A percentile compares a stretch with the other conserved stretches of the same genome.
phyloP scores from a whole-genome alignment of 2,113 vertebrate genomes.

The Gasterosteus nipponicus region DNA sequence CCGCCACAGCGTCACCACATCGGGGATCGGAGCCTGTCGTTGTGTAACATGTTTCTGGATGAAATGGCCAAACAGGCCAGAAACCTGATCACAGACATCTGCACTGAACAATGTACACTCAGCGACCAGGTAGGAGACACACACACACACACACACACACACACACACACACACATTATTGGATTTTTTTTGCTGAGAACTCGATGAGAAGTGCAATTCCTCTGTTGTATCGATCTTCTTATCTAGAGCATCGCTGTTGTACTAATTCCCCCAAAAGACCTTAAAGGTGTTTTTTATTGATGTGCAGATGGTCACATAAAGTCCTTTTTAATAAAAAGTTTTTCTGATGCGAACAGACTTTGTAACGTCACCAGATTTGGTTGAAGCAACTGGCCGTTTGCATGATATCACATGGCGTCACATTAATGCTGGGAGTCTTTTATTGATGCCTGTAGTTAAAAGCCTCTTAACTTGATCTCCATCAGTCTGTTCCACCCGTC shows the following conservation, averaged over 20 bases:
- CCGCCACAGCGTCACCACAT: constrained; percentile 92
- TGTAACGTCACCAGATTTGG: background rate
- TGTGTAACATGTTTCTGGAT: constrained; percentile 99
- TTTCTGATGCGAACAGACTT: background rate
- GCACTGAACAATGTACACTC: constrained; percentile 97
- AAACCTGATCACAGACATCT: constrained; percentile 99
- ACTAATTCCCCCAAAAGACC: background rate
- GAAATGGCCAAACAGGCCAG: constrained; percentile 99
- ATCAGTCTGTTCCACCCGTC: background rate
- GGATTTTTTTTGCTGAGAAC: no score
- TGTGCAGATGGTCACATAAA: background rate
- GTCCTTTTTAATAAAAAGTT: background rate
- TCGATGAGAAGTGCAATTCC: background rate
- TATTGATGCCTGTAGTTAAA: constrained; percentile 3
- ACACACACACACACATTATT: constrained; percentile 1
- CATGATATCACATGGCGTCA: constrained; percentile 26
- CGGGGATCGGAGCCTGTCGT: constrained; percentile 95
- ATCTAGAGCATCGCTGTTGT: background rate
- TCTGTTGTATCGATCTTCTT: background rate
- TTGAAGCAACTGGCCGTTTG: background rate
- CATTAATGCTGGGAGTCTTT: constrained; percentile 6
- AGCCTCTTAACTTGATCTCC: constrained; percentile 21
- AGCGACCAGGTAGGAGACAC: constrained; percentile 92
- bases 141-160: constrained; percentile 22
- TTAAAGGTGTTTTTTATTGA: background rate